These are phyloP conservation scores for Eptesicus fuscus DNA, from an alignment of 2,113 vertebrate genomes.

Conservation along the genomic window DNA sequence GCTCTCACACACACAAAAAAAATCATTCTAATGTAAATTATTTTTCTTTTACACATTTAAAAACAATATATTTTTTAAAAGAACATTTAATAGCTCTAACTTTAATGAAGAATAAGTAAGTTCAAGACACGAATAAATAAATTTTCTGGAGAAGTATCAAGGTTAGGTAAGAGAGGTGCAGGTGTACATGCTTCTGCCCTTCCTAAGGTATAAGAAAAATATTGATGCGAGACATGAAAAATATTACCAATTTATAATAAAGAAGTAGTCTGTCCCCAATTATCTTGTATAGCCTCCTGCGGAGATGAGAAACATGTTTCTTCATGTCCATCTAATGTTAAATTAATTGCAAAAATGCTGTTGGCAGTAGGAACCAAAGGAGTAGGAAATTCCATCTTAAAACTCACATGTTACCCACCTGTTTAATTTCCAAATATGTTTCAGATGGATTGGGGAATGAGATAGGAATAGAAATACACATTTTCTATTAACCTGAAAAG, in stretches of 20 bases:
- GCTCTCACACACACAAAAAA: background rate
- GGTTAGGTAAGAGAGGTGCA: background rate
- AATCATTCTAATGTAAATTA: background rate
- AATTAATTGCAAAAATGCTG: conserved; percentile 58
- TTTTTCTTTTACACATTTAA: background rate
- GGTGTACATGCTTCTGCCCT: background rate
- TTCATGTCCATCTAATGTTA: conserved; percentile 44
- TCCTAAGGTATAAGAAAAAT: background rate
- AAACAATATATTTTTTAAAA: background rate
- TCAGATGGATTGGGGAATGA: conserved; percentile 44
- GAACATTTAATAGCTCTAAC: background rate
- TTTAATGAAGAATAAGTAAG: background rate
- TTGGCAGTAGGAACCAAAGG: background rate
- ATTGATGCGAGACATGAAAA: background rate
- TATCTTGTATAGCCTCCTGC: conserved; percentile 30
- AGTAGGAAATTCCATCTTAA: conserved; percentile 48
- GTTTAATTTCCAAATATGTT: conserved; percentile 53
- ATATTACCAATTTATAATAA: conserved; percentile 2
- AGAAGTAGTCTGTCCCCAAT: conserved; percentile 39
- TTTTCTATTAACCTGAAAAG: conserved; percentile 30
- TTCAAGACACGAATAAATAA: background rate
- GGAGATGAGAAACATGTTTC: conserved; percentile 41
- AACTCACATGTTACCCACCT: conserved; percentile 63
- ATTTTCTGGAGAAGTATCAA: background rate
- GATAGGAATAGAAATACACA: conserved; percentile 32